Conservation (phyloP, 2,797 vertebrate genomes). For the Sebastes diploproa region DNA sequence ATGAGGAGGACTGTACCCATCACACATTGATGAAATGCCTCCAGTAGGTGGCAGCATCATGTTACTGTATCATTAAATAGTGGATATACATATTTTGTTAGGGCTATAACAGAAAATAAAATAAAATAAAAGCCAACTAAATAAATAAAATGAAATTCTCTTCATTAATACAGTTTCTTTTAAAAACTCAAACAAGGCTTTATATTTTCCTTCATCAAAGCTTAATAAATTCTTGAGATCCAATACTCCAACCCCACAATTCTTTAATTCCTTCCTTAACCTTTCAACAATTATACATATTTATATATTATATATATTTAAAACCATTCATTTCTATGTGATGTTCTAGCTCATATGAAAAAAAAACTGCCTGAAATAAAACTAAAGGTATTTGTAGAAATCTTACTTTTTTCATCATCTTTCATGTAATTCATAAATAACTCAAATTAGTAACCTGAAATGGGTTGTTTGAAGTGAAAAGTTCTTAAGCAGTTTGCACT, state of each 20-base stretch:
- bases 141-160: neutral
- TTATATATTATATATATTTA: neutral
- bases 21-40: neutral
- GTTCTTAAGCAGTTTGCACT: too few species aligned
- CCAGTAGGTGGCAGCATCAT: constrained; percentile 46
- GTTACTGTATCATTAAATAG: neutral
- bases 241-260: neutral
- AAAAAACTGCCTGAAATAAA: too few species aligned
- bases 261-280: neutral
- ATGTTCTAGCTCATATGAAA: too few species aligned
- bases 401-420: neutral
- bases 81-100: neutral
- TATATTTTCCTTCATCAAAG: neutral
- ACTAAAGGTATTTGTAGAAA: neutral
- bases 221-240: neutral
- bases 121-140: neutral
- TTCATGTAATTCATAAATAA: neutral
- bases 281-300: neutral
- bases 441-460: neutral
- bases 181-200: neutral
- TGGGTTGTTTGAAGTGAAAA: neutral
- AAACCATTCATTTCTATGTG: neutral
- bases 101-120: too few species aligned
- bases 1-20: too few species aligned
- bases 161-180: accelerated